Evolutionary conservation across 2,888 invertebrate genomes (phyloP), one percentile per base, ranked within the genome.

Genomic region (Acleris laterana): DNA sequence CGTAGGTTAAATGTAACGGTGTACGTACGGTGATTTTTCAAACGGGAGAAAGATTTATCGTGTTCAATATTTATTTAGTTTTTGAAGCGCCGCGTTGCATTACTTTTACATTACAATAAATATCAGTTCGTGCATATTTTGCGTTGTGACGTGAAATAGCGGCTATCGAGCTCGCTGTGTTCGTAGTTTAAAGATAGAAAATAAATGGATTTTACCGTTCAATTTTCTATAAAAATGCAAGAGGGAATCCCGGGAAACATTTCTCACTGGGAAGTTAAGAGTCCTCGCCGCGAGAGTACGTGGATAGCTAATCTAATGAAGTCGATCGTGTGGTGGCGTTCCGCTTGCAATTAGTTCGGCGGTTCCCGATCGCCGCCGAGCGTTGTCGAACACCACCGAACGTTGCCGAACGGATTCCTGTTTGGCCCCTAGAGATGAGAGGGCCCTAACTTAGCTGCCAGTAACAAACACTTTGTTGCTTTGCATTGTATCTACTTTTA

Each of bases 311-410:
- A 83, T 82, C 78, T 80, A 78, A 75, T 79, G 78, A 80, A 79
- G 77, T 75, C 74, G 76, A 71, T 82, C 71, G 81, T 71, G 71
- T 71, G 71, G 74, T 72, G 79, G 73, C 79, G 79, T 81, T 77
- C 80, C 78, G 74, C 74, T 77, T 73, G 77, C 86, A 87, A 88
- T 89, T 88, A 89, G 79, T 78, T 74, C 72, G 76, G 77, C 72
- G 77, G 77, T 81, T 78, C 77, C 70, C 64, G 66, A 62, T 55
- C 46, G 62, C 70, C 49, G 63, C 67, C 69, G 72, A 71, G 48
- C 58, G 74, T 71, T 72, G 70, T 75, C 76, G 76, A 76, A 69
- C 51, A 62, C 60, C 58, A 62, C 71, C 72, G 72, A 70, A 53
- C 68, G 60, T 61, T 6, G 62, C 69, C 61, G 66, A 44, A 61